Evolutionary conservation across 1,140 invertebrate species (phyloP).

Genomic region (Drosophila busckii): DNA sequence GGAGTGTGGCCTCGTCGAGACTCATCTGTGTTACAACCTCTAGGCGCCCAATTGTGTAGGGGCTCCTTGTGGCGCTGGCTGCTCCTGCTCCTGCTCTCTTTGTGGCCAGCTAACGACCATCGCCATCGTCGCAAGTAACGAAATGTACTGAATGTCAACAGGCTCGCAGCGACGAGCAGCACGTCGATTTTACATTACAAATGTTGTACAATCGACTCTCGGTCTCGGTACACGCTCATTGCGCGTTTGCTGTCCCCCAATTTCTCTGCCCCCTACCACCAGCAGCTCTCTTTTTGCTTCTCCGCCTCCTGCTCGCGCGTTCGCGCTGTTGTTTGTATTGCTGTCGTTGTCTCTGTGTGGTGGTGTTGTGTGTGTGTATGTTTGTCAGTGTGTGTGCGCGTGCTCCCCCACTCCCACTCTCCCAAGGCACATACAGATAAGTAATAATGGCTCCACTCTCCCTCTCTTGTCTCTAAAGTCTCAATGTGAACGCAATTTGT

Average conservation of each 20-base stretch:
- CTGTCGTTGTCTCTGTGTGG: slow-evolving; percentile 17
- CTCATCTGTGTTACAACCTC: too few species aligned
- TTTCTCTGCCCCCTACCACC: slow-evolving; percentile 9
- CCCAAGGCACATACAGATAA: slow-evolving; percentile 22
- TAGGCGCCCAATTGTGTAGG: too few species aligned
- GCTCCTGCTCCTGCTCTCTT: slow-evolving; percentile 15
- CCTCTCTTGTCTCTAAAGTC: slow-evolving; percentile 26
- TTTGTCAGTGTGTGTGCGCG: slow-evolving; percentile 15
- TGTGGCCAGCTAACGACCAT: slow-evolving; percentile 11
- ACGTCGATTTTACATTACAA: slow-evolving; percentile 72
- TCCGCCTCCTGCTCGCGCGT: slow-evolving; percentile 10
- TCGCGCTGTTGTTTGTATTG: slow-evolving; percentile 14
- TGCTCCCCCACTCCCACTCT: slow-evolving; percentile 33
- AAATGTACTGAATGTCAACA: slow-evolving; percentile 78
- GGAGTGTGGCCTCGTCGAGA: too few species aligned
- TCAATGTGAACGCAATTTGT: slow-evolving; percentile 26
- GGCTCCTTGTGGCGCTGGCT: too few species aligned
- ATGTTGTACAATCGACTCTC: slow-evolving; percentile 42
- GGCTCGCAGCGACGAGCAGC: slow-evolving; percentile 59
- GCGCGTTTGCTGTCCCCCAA: slow-evolving; percentile 41
- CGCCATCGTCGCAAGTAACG: slow-evolving; percentile 61
- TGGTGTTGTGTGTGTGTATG: slow-evolving; percentile 14
- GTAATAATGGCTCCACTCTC: slow-evolving; percentile 64
- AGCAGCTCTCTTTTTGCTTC: slow-evolving; percentile 1
- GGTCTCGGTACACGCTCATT: slow-evolving; percentile 68